Conservation (phyloP, 2,797 vertebrate genomes). For the Acanthornis magna region DNA sequence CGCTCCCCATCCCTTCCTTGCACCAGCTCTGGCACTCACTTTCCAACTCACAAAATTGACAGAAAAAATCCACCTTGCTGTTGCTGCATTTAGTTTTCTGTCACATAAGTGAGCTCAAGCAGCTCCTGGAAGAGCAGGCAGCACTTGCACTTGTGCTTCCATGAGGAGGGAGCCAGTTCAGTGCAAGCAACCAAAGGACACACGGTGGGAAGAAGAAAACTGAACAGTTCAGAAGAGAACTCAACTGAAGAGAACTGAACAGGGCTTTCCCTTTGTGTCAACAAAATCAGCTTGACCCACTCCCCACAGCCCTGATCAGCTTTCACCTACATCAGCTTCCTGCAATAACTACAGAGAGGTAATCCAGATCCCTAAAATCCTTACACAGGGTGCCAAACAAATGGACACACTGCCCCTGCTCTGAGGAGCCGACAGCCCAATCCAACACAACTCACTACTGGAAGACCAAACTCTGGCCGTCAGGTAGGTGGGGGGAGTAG, state of each 20-base stretch:
- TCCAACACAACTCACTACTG: rapidly evolving
- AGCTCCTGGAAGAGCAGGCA: neutral
- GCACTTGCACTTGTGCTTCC: neutral
- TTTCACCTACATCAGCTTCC: neutral
- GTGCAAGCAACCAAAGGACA: neutral
- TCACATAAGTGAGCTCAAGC: neutral
- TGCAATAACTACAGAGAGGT: neutral
- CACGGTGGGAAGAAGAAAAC: neutral
- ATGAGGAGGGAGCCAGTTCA: neutral
- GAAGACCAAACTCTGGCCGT: neutral
- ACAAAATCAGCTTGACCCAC: neutral
- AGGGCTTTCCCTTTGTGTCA: neutral
- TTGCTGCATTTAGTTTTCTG: neutral
- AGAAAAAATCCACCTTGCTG: neutral
- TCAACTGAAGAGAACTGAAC: neutral
- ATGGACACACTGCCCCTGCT: neutral
- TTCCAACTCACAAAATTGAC: neutral
- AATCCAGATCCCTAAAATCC: neutral
- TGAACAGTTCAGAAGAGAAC: neutral
- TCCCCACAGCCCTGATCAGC: neutral
- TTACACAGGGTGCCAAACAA: neutral
- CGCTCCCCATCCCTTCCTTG: neutral
- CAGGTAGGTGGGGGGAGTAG: neutral
- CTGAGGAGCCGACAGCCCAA: neutral
- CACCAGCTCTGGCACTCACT: neutral